Conservation (phyloP, 2,888 invertebrate genomes). For the Margaritifera margaritifera region DNA sequence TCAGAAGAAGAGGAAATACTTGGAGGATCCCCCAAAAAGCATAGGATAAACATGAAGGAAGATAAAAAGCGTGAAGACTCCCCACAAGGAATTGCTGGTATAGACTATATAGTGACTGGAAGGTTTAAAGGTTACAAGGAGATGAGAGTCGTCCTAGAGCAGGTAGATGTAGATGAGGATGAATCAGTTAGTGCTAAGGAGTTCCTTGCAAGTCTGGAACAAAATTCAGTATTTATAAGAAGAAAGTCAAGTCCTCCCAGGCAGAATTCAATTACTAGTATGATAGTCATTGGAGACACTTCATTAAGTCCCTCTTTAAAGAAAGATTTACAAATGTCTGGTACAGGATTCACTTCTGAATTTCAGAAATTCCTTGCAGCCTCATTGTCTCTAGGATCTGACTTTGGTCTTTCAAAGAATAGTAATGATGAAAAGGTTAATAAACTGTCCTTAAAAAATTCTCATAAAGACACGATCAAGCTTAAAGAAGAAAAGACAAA, state of each 20-base stretch:
- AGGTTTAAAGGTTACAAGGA: slow-evolving; percentile 60
- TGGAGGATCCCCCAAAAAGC: slow-evolving; percentile 5
- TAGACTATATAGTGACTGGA: slow-evolving; percentile 57
- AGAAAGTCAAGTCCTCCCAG: not conserved
- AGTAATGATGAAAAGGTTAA: no score
- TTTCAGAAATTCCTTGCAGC: slow-evolving; percentile 34
- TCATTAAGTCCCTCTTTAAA: no score
- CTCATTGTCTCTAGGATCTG: no score
- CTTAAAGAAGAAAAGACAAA: no score
- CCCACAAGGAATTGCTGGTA: slow-evolving; percentile 38
- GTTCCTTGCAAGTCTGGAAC: not conserved
- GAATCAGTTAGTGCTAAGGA: slow-evolving; percentile 7
- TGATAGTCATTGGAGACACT: slow-evolving; percentile 8
- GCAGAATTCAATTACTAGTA: slow-evolving; percentile 6
- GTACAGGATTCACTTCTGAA: slow-evolving; percentile 31
- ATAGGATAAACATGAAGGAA: slow-evolving; percentile 18
- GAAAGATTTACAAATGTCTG: not conserved
- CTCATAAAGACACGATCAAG: no score
- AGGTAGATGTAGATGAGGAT: slow-evolving; percentile 26
- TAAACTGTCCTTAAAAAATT: no score
- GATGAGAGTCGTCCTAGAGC: slow-evolving; percentile 57
- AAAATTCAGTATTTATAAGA: not conserved
- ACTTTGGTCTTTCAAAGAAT: no score
- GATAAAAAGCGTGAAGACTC: slow-evolving; percentile 12
- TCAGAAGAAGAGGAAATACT: not conserved